These are phyloP conservation scores for Oenanthe melanoleuca DNA, from an alignment of 2,113 vertebrate genomes.

Conservation along the genomic window DNA sequence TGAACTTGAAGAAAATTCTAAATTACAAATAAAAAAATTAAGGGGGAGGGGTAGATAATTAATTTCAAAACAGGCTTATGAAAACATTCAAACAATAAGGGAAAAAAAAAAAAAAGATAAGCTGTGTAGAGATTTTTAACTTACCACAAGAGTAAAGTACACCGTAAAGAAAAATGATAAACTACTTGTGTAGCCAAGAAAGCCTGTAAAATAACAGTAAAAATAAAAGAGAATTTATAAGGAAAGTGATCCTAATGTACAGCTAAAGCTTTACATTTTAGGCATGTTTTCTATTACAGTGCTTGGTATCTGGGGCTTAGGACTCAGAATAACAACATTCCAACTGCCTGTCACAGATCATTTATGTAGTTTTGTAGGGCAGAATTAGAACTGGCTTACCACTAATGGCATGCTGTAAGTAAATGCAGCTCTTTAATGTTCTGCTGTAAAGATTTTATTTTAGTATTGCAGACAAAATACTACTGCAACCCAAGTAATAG, in stretches of 20 bases:
- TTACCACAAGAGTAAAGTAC: constrained; percentile 93
- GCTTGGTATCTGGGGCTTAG: constrained; percentile 79
- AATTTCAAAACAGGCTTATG: constrained; percentile 38
- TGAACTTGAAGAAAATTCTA: not conserved
- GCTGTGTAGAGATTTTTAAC: constrained; percentile 73
- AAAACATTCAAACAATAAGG: constrained; percentile 66
- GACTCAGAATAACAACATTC: constrained; percentile 81
- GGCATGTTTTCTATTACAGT: constrained; percentile 80
- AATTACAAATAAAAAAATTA: constrained; percentile 10
- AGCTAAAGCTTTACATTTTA: constrained; percentile 76
- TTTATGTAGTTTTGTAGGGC: constrained; percentile 79
- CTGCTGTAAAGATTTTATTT: constrained; percentile 84
- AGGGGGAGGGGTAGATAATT: constrained; percentile 36
- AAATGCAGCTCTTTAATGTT: constrained; percentile 82
- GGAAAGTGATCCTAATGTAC: constrained; percentile 77
- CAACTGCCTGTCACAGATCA: constrained; percentile 83
- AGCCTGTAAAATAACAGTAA: constrained; percentile 86
- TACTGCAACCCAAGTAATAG: constrained; percentile 78
- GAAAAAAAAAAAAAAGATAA: constrained; percentile 50
- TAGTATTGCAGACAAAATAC: constrained; percentile 81
- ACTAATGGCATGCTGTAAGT: constrained; percentile 79
- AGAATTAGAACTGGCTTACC: constrained; percentile 82
- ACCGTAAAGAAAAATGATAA: constrained; percentile 93
- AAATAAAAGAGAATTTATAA: constrained; percentile 83
- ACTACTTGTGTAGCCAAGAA: constrained; percentile 96